Evolutionary conservation across 2,888 invertebrate genomes (phyloP).

Genomic region (Pelosia muscerda): DNA sequence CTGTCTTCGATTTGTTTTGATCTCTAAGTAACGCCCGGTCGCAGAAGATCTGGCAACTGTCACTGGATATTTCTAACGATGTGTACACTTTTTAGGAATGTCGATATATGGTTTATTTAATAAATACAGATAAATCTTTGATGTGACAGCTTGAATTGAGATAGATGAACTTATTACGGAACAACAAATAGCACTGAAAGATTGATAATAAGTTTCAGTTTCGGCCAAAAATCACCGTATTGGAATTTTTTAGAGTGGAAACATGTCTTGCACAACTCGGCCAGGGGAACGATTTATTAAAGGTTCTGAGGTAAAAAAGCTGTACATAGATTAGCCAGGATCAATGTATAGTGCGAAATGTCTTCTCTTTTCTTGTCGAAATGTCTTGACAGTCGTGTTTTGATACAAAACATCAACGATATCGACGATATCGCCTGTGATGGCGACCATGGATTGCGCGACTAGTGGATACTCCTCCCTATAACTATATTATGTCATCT

Average conservation of each 20-base stretch:
- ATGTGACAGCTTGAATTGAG: background rate
- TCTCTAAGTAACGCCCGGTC: background rate
- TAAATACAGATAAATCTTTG: background rate
- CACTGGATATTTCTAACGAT: background rate
- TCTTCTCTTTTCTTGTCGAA: no score
- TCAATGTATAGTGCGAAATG: no score
- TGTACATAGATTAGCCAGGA: no score
- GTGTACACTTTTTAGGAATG: background rate
- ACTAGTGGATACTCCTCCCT: no score
- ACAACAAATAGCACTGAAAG: background rate
- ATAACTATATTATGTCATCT: no score
- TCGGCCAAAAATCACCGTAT: background rate
- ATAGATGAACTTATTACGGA: background rate
- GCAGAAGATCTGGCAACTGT: conserved; percentile 3
- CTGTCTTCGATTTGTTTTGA: background rate
- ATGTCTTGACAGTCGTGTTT: no score
- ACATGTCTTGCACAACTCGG: background rate
- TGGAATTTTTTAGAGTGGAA: background rate
- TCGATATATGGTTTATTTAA: background rate
- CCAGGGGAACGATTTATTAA: background rate
- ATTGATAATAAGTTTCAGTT: background rate
- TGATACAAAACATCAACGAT: no score
- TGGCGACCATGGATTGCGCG: no score
- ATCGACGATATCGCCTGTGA: no score
- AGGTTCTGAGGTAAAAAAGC: background rate